phyloP scores from a whole-genome alignment of 2,888 invertebrate genomes.

The Polydrusus pterygomalis region DNA sequence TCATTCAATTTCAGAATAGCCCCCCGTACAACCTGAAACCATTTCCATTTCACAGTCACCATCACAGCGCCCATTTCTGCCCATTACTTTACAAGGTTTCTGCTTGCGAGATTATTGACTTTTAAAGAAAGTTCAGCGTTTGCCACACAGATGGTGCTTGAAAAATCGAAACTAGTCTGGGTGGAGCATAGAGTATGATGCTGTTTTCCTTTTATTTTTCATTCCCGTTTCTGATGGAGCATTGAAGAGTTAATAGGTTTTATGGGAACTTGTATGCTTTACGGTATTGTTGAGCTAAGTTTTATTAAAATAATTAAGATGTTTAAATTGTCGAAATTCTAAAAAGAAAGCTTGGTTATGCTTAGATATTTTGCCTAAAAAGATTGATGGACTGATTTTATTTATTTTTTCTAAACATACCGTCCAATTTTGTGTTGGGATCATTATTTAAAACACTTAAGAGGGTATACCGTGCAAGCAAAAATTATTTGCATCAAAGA shows the following conservation, averaged over 20 bases:
- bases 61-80: constrained; percentile 23
- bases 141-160: constrained; percentile 27
- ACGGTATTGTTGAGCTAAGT: background rate
- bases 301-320: background rate
- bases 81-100: constrained; percentile 8
- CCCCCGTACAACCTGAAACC: background rate
- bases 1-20: background rate
- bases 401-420: no score
- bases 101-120: constrained; percentile 23
- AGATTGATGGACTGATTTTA: no score
- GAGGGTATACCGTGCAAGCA: no score
- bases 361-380: no score
- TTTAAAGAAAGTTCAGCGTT: constrained; percentile 12
- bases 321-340: background rate
- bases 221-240: constrained; percentile 17
- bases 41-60: background rate
- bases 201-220: constrained; percentile 14
- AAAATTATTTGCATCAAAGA: no score
- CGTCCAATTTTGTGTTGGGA: no score
- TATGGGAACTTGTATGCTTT: background rate
- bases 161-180: constrained; percentile 17
- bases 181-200: background rate
- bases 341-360: no score
- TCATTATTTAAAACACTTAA: no score
- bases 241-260: background rate